Evolutionary conservation across 2,113 vertebrate species (phyloP).

Genomic region (Chamaea fasciata): DNA sequence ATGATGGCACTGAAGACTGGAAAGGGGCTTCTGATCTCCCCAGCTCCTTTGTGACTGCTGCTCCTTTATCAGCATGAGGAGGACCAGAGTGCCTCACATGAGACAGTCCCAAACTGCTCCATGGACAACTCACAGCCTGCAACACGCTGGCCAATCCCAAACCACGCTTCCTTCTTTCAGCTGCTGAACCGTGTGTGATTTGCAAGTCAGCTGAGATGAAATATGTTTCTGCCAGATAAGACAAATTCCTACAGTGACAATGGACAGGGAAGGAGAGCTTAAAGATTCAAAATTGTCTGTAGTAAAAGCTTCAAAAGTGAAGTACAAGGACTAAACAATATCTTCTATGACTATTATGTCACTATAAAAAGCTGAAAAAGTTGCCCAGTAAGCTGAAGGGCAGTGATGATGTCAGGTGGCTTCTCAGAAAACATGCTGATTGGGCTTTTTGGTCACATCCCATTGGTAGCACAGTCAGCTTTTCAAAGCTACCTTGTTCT

Average conservation of each 20-base stretch:
- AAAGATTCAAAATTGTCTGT: background rate
- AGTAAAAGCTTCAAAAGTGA: background rate
- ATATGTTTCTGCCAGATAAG: background rate
- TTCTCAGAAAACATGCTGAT: background rate
- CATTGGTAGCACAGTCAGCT: background rate
- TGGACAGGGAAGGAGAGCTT: background rate
- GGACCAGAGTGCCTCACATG: background rate
- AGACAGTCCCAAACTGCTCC: background rate
- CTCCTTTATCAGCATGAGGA: background rate
- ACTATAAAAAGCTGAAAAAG: background rate
- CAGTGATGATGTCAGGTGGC: accelerated
- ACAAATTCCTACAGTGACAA: background rate
- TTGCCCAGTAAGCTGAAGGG: background rate
- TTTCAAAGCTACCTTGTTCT: background rate
- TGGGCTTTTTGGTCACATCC: background rate
- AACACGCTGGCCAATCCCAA: background rate
- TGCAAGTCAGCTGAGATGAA: background rate
- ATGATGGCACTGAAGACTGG: background rate
- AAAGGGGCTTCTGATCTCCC: background rate
- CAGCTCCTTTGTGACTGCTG: background rate
- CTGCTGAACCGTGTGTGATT: background rate
- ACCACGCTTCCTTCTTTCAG: background rate
- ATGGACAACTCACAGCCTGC: background rate
- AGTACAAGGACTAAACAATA: background rate
- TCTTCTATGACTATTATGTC: background rate